A percentile compares a stretch with the other conserved stretches of the same genome.
phyloP scores from a whole-genome alignment of 2,113 vertebrate species.

The Gymnarchus niloticus region DNA sequence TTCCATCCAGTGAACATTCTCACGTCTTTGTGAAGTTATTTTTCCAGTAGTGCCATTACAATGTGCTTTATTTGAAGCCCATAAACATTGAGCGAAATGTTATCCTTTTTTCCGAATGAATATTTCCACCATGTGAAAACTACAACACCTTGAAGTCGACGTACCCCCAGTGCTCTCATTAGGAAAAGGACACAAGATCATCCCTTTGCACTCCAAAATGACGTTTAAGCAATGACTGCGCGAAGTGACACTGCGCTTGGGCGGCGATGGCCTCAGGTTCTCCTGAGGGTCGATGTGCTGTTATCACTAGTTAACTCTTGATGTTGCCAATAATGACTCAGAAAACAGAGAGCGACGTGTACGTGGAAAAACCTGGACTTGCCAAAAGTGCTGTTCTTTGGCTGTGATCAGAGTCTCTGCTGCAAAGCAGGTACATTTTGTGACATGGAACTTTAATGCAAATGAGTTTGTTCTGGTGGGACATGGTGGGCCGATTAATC shows the following conservation, averaged over 20 bases:
- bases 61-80: not conserved
- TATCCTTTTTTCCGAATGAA: not conserved
- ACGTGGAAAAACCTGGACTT: not conserved
- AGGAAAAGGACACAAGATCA: not conserved
- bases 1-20: slow-evolving; percentile 1
- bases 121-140: not conserved
- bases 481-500: slow-evolving; percentile 9
- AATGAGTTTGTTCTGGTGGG: not conserved
- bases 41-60: not conserved
- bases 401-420: not conserved
- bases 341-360: not conserved
- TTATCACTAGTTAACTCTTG: not conserved
- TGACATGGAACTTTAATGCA: not conserved
- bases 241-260: not conserved
- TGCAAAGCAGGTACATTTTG: not conserved
- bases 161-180: not conserved
- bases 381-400: not conserved
- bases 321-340: not conserved
- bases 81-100: not conserved
- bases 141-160: not conserved
- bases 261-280: not conserved
- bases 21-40: not conserved
- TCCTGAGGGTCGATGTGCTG: not conserved
- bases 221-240: not conserved
- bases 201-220: not conserved